Evolutionary conservation across 2,113 vertebrate genomes (phyloP), one percentile per base, ranked within the genome.

Genomic region (Mobula hypostoma): DNA sequence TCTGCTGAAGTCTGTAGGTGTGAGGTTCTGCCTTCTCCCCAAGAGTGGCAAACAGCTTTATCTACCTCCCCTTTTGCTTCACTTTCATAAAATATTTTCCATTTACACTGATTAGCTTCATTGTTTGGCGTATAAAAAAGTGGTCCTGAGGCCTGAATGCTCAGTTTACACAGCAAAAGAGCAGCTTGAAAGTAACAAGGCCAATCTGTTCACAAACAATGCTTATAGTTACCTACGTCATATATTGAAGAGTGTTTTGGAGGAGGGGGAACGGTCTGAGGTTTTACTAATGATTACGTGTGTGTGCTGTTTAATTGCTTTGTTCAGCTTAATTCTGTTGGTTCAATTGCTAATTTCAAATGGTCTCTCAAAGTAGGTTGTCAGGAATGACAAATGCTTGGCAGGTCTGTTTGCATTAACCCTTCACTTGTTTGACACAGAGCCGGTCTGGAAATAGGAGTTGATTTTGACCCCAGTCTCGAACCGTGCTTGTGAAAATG

Each of bases 171-270:
- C 56, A 90, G 85, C 15, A 32, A 90, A 90, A 90, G 61, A 66
- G 58, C 85, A 90, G 58, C 14, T 6, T 61, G 58, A 56, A 27
- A 7, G 48, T 29, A 58, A 32, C n/a, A n/a, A 66, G 29, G 85
- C 56, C 83, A 88, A 63, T 88, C 83, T 88, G 83, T 88, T 63
- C 12, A 58, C 85, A 90, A 90, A 90, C 61, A 90, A n/a, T 63
- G 58, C 24, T 58, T 87, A 3, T 56, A 83, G 83, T n/a, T 61
- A 87, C 56, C 8, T 15, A 63, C 56, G 83, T 87, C 85, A 90
- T 88, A 14, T 66, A 5, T 7, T 1, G 77, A 8, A 61, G 14
- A 32, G 15, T 12, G 85, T 1, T 19, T 74, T 74, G 72, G 17
- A 21, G 14, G 58, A 1, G 15, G 58, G 56, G 29, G 21, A 27